Evolutionary conservation across 2,113 vertebrate genomes (phyloP).

Genomic region (Acrocephalus arundinaceus): DNA sequence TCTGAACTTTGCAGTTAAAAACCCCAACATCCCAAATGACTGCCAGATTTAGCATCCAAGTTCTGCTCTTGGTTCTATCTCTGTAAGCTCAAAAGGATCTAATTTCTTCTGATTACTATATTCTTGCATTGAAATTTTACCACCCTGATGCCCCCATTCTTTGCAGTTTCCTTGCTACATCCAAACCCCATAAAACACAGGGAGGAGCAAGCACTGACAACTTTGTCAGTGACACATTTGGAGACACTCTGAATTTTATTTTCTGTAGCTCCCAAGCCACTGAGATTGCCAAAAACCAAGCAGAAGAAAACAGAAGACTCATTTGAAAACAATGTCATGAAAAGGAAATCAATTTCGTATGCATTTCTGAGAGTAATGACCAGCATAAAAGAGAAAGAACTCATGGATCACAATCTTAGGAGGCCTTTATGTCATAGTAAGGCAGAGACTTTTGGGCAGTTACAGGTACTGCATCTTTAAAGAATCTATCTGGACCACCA

Average conservation of each 20-base stretch:
- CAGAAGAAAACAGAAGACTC: constrained; percentile 55
- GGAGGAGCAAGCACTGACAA: not conserved
- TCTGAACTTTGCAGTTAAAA: not conserved
- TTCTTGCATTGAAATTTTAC: not conserved
- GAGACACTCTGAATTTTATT: constrained; percentile 43
- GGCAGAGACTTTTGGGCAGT: not conserved
- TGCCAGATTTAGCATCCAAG: not conserved
- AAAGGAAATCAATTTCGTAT: constrained; percentile 43
- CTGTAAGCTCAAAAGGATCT: not conserved
- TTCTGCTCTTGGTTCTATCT: not conserved
- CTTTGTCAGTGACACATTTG: not conserved
- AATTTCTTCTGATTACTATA: not conserved
- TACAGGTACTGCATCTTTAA: not conserved
- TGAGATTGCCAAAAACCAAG: constrained; percentile 32
- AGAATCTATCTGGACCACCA: not conserved
- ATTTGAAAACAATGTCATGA: constrained; percentile 51
- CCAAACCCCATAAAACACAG: not conserved
- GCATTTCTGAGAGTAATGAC: constrained; percentile 44
- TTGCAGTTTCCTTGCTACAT: not conserved
- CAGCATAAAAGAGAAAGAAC: not conserved
- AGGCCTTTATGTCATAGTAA: not conserved
- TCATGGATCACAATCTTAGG: not conserved
- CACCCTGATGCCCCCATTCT: not conserved
- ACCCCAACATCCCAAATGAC: not conserved
- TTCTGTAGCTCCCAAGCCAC: constrained; percentile 25